Conservation (phyloP, 2,888 invertebrate genomes). For the Altica lythri region DNA sequence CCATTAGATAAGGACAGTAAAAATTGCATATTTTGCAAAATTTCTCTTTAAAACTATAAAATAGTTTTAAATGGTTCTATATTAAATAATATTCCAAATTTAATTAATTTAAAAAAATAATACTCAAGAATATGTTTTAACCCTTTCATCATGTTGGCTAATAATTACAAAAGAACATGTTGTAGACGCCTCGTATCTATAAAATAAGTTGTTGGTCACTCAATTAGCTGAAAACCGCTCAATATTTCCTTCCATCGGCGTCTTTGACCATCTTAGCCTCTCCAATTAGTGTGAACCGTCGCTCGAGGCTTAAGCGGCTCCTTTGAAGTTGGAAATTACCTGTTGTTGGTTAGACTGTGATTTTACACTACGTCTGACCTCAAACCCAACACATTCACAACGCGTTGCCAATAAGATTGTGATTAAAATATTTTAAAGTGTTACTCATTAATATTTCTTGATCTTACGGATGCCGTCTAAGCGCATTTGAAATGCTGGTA, state of each 20-base stretch:
- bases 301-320: constrained; percentile 55
- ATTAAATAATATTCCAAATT: too few species aligned
- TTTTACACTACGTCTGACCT: constrained; percentile 19
- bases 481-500: not conserved
- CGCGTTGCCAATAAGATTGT: constrained; percentile 49
- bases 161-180: too few species aligned
- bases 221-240: constrained; percentile 59
- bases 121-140: too few species aligned
- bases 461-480: constrained; percentile 48
- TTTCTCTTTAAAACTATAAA: too few species aligned
- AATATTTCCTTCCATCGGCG: constrained; percentile 59
- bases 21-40: too few species aligned
- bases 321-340: constrained; percentile 58
- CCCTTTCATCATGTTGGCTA: too few species aligned
- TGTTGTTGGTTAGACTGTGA: constrained; percentile 54
- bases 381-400: constrained; percentile 43
- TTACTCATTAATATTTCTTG: constrained; percentile 44
- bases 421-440: constrained; percentile 52
- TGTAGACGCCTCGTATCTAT: constrained; percentile 22
- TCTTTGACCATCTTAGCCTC: constrained; percentile 58
- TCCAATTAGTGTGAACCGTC: constrained; percentile 61
- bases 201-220: constrained; percentile 58
- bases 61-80: too few species aligned
- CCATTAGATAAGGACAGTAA: too few species aligned
- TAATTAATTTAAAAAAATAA: too few species aligned